These are phyloP conservation scores for Premnoplex brunnescens DNA, from an alignment of 2,797 vertebrate genomes.

Conservation along the genomic window DNA sequence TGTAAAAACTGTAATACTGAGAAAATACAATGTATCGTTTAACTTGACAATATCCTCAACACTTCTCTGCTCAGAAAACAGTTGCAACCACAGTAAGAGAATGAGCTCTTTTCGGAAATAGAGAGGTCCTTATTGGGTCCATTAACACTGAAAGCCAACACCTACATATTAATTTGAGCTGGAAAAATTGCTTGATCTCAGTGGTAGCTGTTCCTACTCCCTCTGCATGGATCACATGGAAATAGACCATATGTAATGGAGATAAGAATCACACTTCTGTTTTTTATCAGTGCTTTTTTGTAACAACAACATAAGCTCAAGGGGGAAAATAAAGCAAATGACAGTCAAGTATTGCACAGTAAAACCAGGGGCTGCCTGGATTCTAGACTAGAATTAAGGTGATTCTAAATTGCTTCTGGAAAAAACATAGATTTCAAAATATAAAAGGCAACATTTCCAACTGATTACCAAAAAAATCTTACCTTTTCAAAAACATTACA, in stretches of 20 bases:
- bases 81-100: background rate
- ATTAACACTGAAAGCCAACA: background rate
- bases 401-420: constrained; percentile 26
- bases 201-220: background rate
- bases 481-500: constrained; percentile 22
- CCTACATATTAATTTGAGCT: background rate
- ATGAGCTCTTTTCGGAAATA: background rate
- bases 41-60: background rate
- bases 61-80: background rate
- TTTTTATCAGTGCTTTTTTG: background rate
- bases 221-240: background rate
- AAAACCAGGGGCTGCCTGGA: background rate
- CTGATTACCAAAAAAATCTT: background rate
- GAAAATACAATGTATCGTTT: background rate
- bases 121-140: background rate
- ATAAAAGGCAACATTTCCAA: constrained; percentile 10
- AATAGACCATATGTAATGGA: background rate
- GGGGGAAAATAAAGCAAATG: background rate
- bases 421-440: background rate
- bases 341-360: background rate
- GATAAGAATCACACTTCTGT: background rate
- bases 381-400: constrained; percentile 16
- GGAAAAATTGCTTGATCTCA: background rate
- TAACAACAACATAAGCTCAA: background rate
- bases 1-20: background rate